Conservation (phyloP, 2,113 vertebrate genomes). For the Okapia johnstoni region DNA sequence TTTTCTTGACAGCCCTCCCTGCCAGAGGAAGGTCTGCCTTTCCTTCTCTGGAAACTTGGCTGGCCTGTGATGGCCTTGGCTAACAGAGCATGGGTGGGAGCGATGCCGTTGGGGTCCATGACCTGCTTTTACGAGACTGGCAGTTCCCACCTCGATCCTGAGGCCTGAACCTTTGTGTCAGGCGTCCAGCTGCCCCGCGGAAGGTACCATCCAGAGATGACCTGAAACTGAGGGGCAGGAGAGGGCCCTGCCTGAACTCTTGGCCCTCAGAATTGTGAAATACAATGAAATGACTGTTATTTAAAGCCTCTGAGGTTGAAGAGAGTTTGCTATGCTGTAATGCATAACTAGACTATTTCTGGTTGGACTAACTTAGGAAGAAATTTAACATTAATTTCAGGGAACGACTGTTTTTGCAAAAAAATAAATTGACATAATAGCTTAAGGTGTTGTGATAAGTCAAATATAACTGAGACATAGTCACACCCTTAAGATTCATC, state of each 20-base stretch:
- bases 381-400: not conserved
- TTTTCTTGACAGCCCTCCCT: rapidly evolving
- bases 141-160: not conserved
- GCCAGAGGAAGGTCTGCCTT: rapidly evolving
- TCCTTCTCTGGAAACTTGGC: not conserved
- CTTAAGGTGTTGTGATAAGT: not conserved
- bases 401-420: not conserved
- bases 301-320: not conserved
- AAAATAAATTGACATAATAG: not conserved
- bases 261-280: not conserved
- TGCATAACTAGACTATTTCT: not conserved
- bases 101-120: too few species aligned
- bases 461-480: not conserved
- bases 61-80: too few species aligned
- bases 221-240: not conserved
- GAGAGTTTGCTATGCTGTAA: not conserved
- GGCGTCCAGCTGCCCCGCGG: rapidly evolving
- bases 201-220: not conserved
- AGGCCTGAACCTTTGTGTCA: not conserved
- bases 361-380: not conserved
- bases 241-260: not conserved
- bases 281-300: not conserved
- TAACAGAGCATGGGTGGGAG: too few species aligned
- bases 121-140: not conserved
- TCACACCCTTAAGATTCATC: not conserved